Evolutionary conservation across 1,140 invertebrate genomes (phyloP).

Genomic region (Charaxes varanes): DNA sequence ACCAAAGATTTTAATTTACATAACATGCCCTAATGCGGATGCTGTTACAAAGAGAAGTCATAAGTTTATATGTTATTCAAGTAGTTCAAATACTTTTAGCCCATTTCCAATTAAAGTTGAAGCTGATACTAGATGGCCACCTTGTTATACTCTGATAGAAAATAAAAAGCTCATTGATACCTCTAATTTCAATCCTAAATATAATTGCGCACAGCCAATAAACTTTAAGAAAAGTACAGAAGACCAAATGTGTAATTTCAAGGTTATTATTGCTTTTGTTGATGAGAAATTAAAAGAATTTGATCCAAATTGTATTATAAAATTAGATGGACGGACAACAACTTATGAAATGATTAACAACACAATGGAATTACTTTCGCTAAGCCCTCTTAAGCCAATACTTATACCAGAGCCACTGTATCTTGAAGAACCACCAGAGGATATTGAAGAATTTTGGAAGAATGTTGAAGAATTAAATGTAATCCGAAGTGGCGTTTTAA

Average conservation of each 20-base stretch:
- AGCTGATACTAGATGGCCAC: slow-evolving; percentile 45
- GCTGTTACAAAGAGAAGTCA: slow-evolving; percentile 55
- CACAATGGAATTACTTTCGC: slow-evolving; percentile 62
- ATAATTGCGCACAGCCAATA: slow-evolving; percentile 52
- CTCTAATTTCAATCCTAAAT: slow-evolving; percentile 50
- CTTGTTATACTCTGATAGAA: slow-evolving; percentile 35
- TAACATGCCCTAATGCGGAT: slow-evolving; percentile 72
- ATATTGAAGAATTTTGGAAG: slow-evolving; percentile 58
- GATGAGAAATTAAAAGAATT: slow-evolving; percentile 68
- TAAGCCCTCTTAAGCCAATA: slow-evolving; percentile 60
- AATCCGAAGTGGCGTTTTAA: slow-evolving; percentile 35
- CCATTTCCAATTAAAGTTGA: slow-evolving; percentile 31
- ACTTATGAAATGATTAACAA: slow-evolving; percentile 63
- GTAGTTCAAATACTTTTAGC: slow-evolving; percentile 27
- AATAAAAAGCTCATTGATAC: slow-evolving; percentile 33
- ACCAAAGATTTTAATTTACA: slow-evolving; percentile 73
- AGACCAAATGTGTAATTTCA: slow-evolving; percentile 66
- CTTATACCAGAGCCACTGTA: slow-evolving; percentile 52
- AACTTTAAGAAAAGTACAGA: slow-evolving; percentile 57
- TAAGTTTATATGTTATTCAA: slow-evolving; percentile 63
- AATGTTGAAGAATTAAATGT: slow-evolving; percentile 42
- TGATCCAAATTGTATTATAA: slow-evolving; percentile 72
- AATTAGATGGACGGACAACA: slow-evolving; percentile 72
- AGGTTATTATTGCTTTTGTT: slow-evolving; percentile 48
- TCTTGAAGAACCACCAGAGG: slow-evolving; percentile 43